Percentiles rank a stretch among this genome's conserved stretches.
Evolutionary conservation across 2,888 invertebrate species (phyloP).

Genomic region (Tenthredo distinguenda): DNA sequence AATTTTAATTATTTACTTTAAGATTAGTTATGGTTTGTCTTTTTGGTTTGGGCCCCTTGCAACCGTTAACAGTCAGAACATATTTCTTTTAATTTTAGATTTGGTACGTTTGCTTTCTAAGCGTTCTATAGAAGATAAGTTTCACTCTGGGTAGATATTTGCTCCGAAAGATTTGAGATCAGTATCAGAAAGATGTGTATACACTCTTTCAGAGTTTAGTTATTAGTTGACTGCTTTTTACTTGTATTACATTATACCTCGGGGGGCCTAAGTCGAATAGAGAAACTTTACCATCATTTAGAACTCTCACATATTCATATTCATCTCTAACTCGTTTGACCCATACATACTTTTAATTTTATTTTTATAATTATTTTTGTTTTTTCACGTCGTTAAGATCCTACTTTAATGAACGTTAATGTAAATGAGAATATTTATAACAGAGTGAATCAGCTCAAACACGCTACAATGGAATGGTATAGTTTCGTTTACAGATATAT

Average conservation of each 20-base stretch:
- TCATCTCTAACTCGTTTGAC: conserved; percentile 73
- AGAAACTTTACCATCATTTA: conserved; percentile 65
- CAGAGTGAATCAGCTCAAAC: conserved; percentile 33
- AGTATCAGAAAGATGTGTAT: conserved; percentile 42
- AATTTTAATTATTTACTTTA: conserved; percentile 35
- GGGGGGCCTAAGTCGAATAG: conserved; percentile 61
- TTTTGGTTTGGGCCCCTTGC: conserved; percentile 47
- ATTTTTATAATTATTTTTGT: conserved; percentile 58
- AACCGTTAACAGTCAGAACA: conserved; percentile 44
- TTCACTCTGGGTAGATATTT: conserved; percentile 49
- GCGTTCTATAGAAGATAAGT: conserved; percentile 73
- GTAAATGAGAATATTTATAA: conserved; percentile 31
- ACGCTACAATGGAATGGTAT: conserved; percentile 12
- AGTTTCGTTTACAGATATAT: conserved; percentile 17
- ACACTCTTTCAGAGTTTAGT: neutral
- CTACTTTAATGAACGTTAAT: conserved; percentile 55
- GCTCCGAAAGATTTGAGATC: conserved; percentile 59
- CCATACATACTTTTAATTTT: conserved; percentile 68
- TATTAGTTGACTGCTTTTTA: conserved; percentile 14
- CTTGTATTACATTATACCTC: neutral
- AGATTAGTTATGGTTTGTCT: conserved; percentile 48
- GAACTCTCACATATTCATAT: conserved; percentile 65
- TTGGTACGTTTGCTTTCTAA: conserved; percentile 69
- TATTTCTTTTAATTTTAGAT: conserved; percentile 59
- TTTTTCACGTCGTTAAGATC: conserved; percentile 63